These are phyloP conservation scores for Hydrolagus affinis DNA, from an alignment of 2,113 vertebrate species.

Conservation along the genomic window DNA sequence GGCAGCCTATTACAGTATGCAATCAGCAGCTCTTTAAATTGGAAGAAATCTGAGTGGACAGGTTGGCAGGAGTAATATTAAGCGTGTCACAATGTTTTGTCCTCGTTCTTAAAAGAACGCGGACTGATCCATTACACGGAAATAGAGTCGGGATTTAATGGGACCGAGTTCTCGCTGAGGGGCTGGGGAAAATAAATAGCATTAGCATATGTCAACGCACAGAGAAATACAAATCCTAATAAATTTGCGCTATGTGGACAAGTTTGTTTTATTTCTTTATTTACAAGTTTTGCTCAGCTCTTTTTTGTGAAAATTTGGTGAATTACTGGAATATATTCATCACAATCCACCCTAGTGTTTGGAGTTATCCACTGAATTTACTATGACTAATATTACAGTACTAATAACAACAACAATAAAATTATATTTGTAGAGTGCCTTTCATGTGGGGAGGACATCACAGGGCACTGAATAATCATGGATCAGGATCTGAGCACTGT, in stretches of 20 bases:
- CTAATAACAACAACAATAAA: too few relatives aligned
- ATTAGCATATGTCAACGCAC: conserved; percentile 24
- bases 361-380: too few relatives aligned
- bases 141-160: conserved; percentile 49
- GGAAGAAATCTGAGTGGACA: conserved; percentile 64
- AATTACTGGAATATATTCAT: not conserved
- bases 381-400: too few relatives aligned
- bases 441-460: too few relatives aligned
- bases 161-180: conserved; percentile 51
- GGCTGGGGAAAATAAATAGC: conserved; percentile 41
- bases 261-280: conserved; percentile 23
- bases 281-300: conserved; percentile 8
- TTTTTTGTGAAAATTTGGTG: conserved; percentile 1
- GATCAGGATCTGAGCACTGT: too few relatives aligned
- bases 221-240: conserved; percentile 16
- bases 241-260: conserved; percentile 15
- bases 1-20: conserved; percentile 61
- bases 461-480: too few relatives aligned
- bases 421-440: too few relatives aligned
- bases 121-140: conserved; percentile 47
- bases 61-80: conserved; percentile 65
- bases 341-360: too few relatives aligned
- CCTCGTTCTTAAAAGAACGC: conserved; percentile 54
- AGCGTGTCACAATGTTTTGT: conserved; percentile 67
- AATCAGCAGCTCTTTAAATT: conserved; percentile 64